Percentiles rank a stretch among this genome's conserved stretches.
These are phyloP conservation scores for Trinorchestia longiramus DNA, from an alignment of 1,140 invertebrate species.

Conservation along the genomic window DNA sequence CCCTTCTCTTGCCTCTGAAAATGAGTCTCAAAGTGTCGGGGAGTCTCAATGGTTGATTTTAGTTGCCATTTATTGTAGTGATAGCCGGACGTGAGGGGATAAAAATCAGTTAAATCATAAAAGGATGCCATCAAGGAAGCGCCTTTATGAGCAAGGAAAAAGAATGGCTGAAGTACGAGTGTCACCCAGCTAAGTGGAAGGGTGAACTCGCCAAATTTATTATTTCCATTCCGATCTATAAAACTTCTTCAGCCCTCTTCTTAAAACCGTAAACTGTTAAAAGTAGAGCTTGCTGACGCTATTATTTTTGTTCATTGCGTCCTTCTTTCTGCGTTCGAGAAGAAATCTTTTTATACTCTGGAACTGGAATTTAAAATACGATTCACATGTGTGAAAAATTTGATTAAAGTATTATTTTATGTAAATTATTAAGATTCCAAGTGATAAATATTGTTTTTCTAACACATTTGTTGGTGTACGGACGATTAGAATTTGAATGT, in stretches of 20 bases:
- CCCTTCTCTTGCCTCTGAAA: conserved; percentile 34
- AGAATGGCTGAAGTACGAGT: conserved; percentile 48
- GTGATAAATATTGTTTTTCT: too few relatives aligned
- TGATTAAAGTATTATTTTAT: too few relatives aligned
- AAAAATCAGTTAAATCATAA: conserved; percentile 55
- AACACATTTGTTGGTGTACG: too few relatives aligned
- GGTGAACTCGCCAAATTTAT: conserved; percentile 33
- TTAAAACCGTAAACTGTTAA: background rate
- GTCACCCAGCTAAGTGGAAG: conserved; percentile 50
- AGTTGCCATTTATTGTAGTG: conserved; percentile 53
- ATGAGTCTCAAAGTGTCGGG: conserved; percentile 54
- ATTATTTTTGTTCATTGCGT: background rate
- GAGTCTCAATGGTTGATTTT: conserved; percentile 54
- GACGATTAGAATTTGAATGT: too few relatives aligned
- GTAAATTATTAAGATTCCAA: too few relatives aligned
- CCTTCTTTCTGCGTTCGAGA: background rate
- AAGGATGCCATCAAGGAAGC: conserved; percentile 54
- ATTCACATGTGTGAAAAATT: too few relatives aligned
- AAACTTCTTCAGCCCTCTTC: background rate
- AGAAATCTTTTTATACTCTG: background rate
- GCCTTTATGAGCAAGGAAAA: conserved; percentile 40
- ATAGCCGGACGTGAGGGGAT: conserved; percentile 49
- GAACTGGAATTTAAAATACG: background rate
- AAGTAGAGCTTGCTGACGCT: background rate
- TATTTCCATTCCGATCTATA: background rate